These are phyloP conservation scores for Oncorhynchus gorbuscha DNA, from an alignment of 2,113 vertebrate genomes.

Conservation along the genomic window DNA sequence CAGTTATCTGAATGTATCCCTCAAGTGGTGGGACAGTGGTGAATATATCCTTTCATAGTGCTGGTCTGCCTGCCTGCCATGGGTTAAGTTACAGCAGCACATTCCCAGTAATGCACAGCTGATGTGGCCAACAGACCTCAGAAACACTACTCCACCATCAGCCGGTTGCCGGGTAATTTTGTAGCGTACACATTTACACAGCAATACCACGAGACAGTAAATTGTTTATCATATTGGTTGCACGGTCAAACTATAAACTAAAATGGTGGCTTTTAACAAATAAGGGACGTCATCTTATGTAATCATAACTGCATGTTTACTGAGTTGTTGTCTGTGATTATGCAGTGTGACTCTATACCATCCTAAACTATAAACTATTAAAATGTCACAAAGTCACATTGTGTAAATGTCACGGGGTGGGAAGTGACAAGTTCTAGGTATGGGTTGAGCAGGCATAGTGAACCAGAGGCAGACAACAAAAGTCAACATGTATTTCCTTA, in stretches of 20 bases:
- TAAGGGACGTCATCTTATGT: neutral
- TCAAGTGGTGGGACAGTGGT: slow-evolving; percentile 17
- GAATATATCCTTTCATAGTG: slow-evolving; percentile 2
- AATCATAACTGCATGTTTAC: neutral
- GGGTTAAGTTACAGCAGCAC: neutral
- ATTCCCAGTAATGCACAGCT: neutral
- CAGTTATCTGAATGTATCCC: too few species aligned
- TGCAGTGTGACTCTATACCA: neutral
- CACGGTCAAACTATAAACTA: too few species aligned
- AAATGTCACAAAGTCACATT: neutral
- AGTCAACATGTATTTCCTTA: too few species aligned
- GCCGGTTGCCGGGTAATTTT: neutral
- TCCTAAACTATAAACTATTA: neutral
- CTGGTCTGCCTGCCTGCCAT: neutral
- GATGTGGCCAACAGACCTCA: neutral
- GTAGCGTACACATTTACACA: neutral
- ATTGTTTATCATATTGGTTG: neutral
- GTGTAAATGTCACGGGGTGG: too few species aligned
- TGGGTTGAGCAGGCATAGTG: too few species aligned
- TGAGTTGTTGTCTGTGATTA: neutral
- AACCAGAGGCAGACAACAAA: too few species aligned
- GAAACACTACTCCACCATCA: neutral
- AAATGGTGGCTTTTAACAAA: neutral
- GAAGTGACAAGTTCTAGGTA: too few species aligned
- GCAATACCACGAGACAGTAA: neutral